A percentile compares a stretch with the other conserved stretches of the same genome.
Conservation (phyloP, 2,888 invertebrate species). For the Pilophorus perplexus region DNA sequence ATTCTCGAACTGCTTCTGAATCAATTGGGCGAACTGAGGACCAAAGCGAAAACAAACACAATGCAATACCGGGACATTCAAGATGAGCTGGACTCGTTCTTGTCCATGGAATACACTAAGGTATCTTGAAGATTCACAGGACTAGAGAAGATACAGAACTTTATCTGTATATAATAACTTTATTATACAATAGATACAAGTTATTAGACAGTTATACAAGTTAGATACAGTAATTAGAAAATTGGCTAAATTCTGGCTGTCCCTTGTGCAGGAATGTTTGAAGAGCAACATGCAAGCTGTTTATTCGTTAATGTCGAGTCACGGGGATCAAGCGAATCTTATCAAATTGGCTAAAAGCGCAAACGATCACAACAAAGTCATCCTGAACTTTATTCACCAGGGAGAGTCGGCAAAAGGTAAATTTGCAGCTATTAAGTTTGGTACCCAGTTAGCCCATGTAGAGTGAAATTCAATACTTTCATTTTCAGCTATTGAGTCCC, state of each 20-base stretch:
- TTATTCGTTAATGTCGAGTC: conserved; percentile 87
- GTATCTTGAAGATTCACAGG: background rate
- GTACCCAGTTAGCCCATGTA: background rate
- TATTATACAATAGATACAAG: background rate
- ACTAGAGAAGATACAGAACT: background rate
- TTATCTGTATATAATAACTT: background rate
- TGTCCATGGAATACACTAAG: conserved; percentile 32
- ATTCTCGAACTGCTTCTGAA: conserved; percentile 87
- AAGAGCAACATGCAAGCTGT: conserved; percentile 77
- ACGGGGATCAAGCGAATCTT: conserved; percentile 89
- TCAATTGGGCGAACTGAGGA: conserved; percentile 71
- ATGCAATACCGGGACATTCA: conserved; percentile 62
- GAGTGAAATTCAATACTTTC: background rate
- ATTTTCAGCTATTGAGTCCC: conserved; percentile 32
- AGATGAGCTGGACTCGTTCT: conserved; percentile 73
- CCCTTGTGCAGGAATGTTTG: conserved; percentile 75
- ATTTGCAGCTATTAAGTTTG: background rate
- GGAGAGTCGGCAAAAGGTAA: conserved; percentile 49
- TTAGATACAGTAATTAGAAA: no score
- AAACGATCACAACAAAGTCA: conserved; percentile 88
- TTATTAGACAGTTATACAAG: no score
- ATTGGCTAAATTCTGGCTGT: no score
- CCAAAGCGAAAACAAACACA: conserved; percentile 51
- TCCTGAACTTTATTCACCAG: conserved; percentile 84
- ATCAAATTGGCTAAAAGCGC: conserved; percentile 83